Conservation (phyloP, 2,113 vertebrate species). For the Cichladusa arquata region DNA sequence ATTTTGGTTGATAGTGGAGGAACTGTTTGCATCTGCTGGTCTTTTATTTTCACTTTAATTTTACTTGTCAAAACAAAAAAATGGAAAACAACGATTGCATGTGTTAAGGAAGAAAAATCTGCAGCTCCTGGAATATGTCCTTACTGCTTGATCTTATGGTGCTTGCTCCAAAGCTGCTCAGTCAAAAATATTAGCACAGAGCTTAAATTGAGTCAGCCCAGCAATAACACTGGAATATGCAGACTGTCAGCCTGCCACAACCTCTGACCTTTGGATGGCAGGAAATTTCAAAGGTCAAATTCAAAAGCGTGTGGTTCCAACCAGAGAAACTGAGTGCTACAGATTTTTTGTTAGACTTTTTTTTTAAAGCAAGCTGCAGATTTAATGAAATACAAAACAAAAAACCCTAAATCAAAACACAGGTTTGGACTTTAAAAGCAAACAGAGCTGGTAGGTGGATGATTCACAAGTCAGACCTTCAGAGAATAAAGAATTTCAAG, state of each 20-base stretch:
- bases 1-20: not conserved
- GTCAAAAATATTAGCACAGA: not conserved
- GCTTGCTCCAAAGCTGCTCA: not conserved
- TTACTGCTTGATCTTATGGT: not conserved
- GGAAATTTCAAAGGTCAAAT: not conserved
- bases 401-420: not conserved
- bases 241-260: not conserved
- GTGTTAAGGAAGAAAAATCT: not conserved
- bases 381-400: not conserved
- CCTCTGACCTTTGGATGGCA: not conserved
- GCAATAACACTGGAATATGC: not conserved
- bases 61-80: not conserved
- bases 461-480: not conserved
- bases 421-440: not conserved
- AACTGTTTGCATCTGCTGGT: not conserved
- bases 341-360: not conserved
- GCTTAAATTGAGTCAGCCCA: not conserved
- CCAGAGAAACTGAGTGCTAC: not conserved
- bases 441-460: not conserved
- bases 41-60: not conserved
- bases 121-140: not conserved
- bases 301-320: not conserved
- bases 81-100: accelerated
- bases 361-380: not conserved
- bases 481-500: not conserved